phyloP scores from a whole-genome alignment of 2,888 invertebrate species.

The Eledona agricola region DNA sequence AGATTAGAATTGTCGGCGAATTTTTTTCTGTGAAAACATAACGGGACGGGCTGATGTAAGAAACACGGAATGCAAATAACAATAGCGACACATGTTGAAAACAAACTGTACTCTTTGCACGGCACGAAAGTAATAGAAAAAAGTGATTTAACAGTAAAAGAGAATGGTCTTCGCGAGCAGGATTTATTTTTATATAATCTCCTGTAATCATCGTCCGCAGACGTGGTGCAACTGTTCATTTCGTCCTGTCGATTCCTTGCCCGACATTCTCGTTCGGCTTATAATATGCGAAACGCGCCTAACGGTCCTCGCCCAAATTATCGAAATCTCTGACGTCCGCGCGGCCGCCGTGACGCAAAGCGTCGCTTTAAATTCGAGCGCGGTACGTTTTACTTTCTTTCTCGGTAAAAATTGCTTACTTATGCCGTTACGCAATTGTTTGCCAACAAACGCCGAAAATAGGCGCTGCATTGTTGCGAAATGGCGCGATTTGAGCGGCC shows the following conservation, averaged over 20 bases:
- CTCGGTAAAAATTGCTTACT: slow-evolving; percentile 6
- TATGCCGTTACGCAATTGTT: slow-evolving; percentile 1
- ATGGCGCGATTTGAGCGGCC: no score
- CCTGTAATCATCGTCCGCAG: slow-evolving; percentile 38
- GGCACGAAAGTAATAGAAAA: slow-evolving; percentile 46
- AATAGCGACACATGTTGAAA: slow-evolving; percentile 42
- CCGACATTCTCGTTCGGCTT: slow-evolving; percentile 32
- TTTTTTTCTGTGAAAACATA: slow-evolving; percentile 37
- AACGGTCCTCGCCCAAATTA: slow-evolving; percentile 30
- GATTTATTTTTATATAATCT: slow-evolving; percentile 44
- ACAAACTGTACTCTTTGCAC: slow-evolving; percentile 44
- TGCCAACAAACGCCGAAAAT: slow-evolving; percentile 4
- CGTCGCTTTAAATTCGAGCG: not conserved
- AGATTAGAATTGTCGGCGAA: slow-evolving; percentile 23
- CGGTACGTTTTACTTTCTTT: slow-evolving; percentile 17
- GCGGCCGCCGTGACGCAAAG: slow-evolving; percentile 2
- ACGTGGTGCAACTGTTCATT: slow-evolving; percentile 43
- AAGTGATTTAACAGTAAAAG: slow-evolving; percentile 49
- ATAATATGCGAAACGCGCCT: slow-evolving; percentile 31
- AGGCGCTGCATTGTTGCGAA: no score
- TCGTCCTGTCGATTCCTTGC: slow-evolving; percentile 34
- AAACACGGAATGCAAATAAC: slow-evolving; percentile 45
- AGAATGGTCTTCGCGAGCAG: slow-evolving; percentile 42
- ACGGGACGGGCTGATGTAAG: slow-evolving; percentile 45
- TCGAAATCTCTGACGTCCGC: slow-evolving; percentile 7